These are phyloP conservation scores for Hoplostethus mediterraneus DNA, from an alignment of 2,797 vertebrate genomes.

Conservation along the genomic window DNA sequence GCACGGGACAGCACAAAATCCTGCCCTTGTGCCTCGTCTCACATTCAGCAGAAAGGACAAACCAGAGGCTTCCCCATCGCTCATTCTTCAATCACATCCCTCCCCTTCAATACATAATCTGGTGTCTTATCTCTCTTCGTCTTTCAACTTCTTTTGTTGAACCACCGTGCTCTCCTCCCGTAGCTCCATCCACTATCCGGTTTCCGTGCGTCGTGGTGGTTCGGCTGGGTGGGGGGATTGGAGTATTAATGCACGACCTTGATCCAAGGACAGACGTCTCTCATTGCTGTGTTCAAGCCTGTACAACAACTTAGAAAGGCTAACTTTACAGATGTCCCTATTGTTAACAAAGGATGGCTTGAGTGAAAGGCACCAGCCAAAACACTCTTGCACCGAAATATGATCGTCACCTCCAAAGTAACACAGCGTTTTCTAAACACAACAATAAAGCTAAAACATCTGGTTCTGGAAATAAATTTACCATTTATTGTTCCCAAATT, in stretches of 20 bases:
- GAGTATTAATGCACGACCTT: background rate
- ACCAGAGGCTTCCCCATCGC: slow-evolving; percentile 11
- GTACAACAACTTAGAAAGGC: background rate
- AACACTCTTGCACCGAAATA: background rate
- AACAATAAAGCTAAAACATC: background rate
- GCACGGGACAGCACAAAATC: slow-evolving; percentile 2
- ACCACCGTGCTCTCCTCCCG: background rate
- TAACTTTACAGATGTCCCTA: background rate
- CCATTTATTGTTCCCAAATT: no score
- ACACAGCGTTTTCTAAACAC: background rate
- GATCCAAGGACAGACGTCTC: slow-evolving; percentile 16
- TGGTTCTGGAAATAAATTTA: no score
- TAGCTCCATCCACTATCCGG: slow-evolving; percentile 5
- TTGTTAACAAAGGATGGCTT: background rate
- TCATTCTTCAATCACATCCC: slow-evolving; percentile 36
- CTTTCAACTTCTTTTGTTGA: slow-evolving; percentile 32
- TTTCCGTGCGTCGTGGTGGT: background rate
- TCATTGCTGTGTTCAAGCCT: slow-evolving; percentile 17
- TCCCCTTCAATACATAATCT: slow-evolving; percentile 25
- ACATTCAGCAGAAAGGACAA: slow-evolving; percentile 26
- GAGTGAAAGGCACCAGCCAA: background rate
- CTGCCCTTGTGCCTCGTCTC: slow-evolving; percentile 27
- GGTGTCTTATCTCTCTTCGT: slow-evolving; percentile 25
- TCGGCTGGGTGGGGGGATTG: background rate
- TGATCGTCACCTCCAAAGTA: background rate